phyloP scores from a whole-genome alignment of 2,797 vertebrate species.

The Poecilia gillii region DNA sequence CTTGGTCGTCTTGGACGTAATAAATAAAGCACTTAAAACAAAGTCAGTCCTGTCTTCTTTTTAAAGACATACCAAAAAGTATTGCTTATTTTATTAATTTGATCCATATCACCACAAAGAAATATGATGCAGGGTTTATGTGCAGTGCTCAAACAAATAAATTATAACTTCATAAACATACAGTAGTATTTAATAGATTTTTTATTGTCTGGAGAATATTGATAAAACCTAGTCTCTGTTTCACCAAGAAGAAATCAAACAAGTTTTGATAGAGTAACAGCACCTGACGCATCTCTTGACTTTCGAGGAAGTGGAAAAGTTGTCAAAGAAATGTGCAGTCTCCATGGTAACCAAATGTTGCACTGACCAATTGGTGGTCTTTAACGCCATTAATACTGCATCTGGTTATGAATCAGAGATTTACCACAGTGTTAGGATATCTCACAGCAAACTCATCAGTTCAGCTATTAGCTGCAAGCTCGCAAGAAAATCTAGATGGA shows the following conservation, averaged over 20 bases:
- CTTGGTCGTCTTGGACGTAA: neutral
- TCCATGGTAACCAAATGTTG: neutral
- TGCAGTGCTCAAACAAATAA: neutral
- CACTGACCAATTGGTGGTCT: neutral
- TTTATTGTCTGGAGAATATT: too few relatives aligned
- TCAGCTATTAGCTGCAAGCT: neutral
- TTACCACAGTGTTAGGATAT: neutral
- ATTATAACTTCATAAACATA: neutral
- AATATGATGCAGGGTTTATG: neutral
- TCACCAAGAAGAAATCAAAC: neutral
- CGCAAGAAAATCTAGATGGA: neutral
- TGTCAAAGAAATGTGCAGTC: neutral
- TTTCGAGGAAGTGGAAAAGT: neutral
- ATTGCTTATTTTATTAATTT: neutral
- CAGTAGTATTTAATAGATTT: neutral
- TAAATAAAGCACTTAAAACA: neutral
- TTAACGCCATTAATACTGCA: neutral
- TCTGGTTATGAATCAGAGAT: neutral
- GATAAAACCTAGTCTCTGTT: neutral
- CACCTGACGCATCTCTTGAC: neutral
- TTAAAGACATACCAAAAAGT: neutral
- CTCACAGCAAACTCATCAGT: neutral
- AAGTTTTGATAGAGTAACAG: neutral
- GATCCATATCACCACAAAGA: neutral
- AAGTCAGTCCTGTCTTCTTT: neutral